These are phyloP conservation scores for Copidosoma aretas DNA, from an alignment of 2,888 invertebrate genomes.

Conservation along the genomic window DNA sequence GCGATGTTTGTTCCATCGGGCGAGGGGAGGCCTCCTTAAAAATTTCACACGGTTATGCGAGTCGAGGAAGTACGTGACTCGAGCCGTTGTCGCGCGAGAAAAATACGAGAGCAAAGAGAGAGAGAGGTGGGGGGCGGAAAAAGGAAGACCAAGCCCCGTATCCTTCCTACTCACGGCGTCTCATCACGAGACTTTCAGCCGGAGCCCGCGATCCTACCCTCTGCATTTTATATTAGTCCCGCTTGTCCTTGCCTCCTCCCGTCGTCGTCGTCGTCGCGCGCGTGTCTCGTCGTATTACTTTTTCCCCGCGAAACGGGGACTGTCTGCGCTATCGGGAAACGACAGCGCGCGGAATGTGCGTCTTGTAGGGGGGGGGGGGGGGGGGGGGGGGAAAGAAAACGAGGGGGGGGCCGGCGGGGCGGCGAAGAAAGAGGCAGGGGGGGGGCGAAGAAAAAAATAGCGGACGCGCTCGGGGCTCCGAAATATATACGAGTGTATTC, in stretches of 20 bases:
- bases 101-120: conserved; percentile 24
- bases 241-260: background rate
- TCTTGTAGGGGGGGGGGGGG: too few species aligned
- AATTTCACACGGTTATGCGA: conserved; percentile 30
- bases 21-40: conserved; percentile 15
- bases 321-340: too few species aligned
- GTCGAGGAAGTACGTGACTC: conserved; percentile 1
- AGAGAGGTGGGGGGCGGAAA: too few species aligned
- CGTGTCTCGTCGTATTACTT: conserved; percentile 7
- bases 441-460: too few species aligned
- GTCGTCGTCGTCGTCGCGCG: background rate
- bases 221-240: conserved; percentile 35
- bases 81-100: background rate
- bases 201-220: conserved; percentile 9
- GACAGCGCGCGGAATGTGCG: too few species aligned
- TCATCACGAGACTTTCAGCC: too few species aligned
- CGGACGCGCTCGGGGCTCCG: too few species aligned
- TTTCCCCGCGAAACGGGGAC: background rate
- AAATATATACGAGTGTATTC: too few species aligned
- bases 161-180: background rate
- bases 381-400: background rate
- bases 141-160: too few species aligned
- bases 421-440: background rate
- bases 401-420: too few species aligned
- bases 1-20: too few species aligned